A percentile compares a stretch with the other conserved stretches of the same genome.
Evolutionary conservation across 2,113 vertebrate genomes (phyloP).

Genomic region (Malurus cyaneus): DNA sequence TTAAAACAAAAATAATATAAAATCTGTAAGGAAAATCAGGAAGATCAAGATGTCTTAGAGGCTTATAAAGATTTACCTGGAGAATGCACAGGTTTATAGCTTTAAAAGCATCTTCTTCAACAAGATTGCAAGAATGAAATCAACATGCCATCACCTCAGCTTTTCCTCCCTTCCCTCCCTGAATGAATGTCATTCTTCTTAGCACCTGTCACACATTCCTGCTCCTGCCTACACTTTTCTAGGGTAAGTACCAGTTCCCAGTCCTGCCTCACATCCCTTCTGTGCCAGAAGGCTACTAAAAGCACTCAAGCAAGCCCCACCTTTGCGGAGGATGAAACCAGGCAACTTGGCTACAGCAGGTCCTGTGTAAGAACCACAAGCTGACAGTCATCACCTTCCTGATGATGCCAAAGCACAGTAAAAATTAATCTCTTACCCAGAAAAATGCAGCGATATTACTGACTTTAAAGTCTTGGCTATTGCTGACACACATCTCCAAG

Average conservation of each 20-base stretch:
- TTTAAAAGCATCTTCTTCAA: background rate
- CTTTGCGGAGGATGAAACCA: background rate
- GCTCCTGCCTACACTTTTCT: background rate
- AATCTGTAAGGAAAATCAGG: background rate
- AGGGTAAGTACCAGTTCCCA: background rate
- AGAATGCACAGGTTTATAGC: background rate
- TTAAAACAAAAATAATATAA: background rate
- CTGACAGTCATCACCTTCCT: rapidly evolving
- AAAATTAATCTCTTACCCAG: background rate
- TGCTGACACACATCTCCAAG: background rate
- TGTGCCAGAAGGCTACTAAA: background rate
- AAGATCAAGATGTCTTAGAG: background rate
- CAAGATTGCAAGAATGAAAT: background rate
- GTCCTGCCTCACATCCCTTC: rapidly evolving
- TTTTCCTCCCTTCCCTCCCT: background rate
- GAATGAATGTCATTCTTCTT: background rate
- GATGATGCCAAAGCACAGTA: background rate
- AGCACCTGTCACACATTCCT: background rate
- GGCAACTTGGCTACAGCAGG: background rate
- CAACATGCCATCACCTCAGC: background rate
- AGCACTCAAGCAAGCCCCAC: background rate
- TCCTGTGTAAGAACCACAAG: background rate
- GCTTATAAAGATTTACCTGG: background rate
- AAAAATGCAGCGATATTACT: background rate
- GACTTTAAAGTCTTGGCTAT: background rate